A percentile compares a stretch with the other conserved stretches of the same genome.
Evolutionary conservation across 2,888 invertebrate species (phyloP).

Genomic region (Oligia fasciuncula): DNA sequence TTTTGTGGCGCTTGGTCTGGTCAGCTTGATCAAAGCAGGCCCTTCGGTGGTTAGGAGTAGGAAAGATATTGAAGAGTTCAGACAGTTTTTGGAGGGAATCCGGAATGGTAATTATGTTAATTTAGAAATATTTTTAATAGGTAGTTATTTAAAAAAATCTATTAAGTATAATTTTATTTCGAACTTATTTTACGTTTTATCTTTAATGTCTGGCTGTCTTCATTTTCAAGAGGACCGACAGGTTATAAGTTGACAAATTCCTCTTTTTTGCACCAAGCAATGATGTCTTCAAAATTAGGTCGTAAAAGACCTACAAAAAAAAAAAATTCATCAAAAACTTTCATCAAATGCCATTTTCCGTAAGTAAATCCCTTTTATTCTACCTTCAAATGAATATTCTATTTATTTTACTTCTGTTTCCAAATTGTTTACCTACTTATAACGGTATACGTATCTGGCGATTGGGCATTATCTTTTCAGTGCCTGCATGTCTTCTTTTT

Average conservation of each 20-base stretch:
- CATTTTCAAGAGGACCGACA: neutral
- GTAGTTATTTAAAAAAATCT: neutral
- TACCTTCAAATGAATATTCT: neutral
- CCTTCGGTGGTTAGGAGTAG: slow-evolving; percentile 77
- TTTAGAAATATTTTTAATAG: neutral
- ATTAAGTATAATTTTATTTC: no score
- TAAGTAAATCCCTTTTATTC: neutral
- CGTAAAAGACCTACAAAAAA: neutral
- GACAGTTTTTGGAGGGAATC: slow-evolving; percentile 79
- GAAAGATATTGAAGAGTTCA: slow-evolving; percentile 81
- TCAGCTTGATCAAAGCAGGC: slow-evolving; percentile 72
- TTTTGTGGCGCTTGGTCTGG: slow-evolving; percentile 66
- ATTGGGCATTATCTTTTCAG: neutral
- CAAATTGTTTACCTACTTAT: neutral
- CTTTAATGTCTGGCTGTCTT: neutral
- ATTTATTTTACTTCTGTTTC: neutral
- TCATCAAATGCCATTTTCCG: neutral
- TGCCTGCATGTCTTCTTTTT: neutral
- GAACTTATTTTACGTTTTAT: no score
- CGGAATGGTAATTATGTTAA: slow-evolving; percentile 73
- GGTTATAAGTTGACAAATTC: neutral
- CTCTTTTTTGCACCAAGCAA: neutral
- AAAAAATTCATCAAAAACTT: no score
- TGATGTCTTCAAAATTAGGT: neutral
- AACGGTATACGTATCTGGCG: neutral